Base-by-base conservation (phyloP, 2,797 vertebrate species). In the Xiphophorus birchmanni region DNA sequence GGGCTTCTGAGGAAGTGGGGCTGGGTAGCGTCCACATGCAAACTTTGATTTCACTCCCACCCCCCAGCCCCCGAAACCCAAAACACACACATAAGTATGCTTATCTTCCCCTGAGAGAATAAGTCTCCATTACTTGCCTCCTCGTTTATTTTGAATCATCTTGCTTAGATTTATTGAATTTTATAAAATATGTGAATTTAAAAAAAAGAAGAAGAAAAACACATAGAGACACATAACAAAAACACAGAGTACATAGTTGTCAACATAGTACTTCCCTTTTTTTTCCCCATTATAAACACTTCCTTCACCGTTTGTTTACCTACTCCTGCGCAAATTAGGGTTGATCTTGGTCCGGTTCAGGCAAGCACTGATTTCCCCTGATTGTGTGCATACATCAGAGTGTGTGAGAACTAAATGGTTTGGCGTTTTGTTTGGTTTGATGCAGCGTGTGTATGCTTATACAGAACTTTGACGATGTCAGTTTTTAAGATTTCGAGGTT, bases 1-100 rank as follows among this genome's bases (percentile, higher is more conserved):
- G 73, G 73, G 84, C 79, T 90, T 84, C 85, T 88, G 77, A 85
- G 90, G 93, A 94, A 93, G 89, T 92, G 80, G 88, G 87, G 81
- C 74, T 60, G 78, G 80, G 79, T 76, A 81, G 81, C 5, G 69
- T 88, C 89, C 58, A 74, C 92, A 93, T 81, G 78, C 92, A 87
- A 89, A 85, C 79, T 76, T 89, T 82, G 80, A 81, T 83, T 84
- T 76, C 76, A 40, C 79, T 11, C 45, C 45, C 50, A 2, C 17
- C 5, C 42, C 13, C 45, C 37, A 5, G 3, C 60, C 67, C 67
- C 80, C 82, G 75, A 44, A 84, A 87, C 75, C 73, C 77, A 88
- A 86, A 86, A 86, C 78, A 88, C 2, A 81, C 83, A 89, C 82
- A 72, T 26, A 74, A 67, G 32, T 60, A 63, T 45, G 45, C 73